A percentile compares a stretch with the other conserved stretches of the same genome.
phyloP scores from a whole-genome alignment of 2,113 vertebrate genomes.

The Carollia perspicillata region DNA sequence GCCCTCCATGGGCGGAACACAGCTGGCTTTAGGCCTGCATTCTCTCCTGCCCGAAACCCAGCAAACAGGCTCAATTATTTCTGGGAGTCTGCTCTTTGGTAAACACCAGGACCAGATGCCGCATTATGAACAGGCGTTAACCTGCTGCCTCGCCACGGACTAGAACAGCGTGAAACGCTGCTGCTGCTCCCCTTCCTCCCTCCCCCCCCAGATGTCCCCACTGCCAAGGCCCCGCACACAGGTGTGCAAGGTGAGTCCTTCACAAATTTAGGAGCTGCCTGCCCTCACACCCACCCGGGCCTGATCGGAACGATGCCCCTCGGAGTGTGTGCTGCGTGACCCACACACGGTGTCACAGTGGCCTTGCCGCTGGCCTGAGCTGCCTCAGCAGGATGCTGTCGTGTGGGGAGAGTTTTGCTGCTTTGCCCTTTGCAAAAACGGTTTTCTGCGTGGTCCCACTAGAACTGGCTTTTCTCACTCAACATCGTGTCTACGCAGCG shows the following conservation, averaged over 20 bases:
- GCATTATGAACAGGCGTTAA: neutral
- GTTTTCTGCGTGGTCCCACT: neutral
- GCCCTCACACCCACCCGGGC: neutral
- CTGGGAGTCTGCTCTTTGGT: neutral
- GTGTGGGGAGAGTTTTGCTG: neutral
- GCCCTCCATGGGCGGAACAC: neutral
- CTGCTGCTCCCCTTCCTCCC: accelerated
- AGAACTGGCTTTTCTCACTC: neutral
- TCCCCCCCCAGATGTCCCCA: neutral
- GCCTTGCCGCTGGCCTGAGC: neutral
- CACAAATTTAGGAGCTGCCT: neutral
- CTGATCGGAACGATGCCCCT: neutral
- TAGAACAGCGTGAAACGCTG: no score
- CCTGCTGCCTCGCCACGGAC: neutral
- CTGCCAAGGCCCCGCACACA: no score
- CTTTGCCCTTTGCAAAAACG: neutral
- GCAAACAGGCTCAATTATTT: neutral
- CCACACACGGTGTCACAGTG: no score
- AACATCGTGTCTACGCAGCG: accelerated
- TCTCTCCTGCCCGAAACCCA: neutral
- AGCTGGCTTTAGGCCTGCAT: neutral
- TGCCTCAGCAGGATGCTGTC: neutral
- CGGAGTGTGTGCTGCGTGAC: neutral
- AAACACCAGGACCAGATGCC: neutral
- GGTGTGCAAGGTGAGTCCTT: neutral